Evolutionary conservation across 2,797 vertebrate species (phyloP), one percentile per base, ranked within the genome.

Genomic region (Cirrhinus molitorella): DNA sequence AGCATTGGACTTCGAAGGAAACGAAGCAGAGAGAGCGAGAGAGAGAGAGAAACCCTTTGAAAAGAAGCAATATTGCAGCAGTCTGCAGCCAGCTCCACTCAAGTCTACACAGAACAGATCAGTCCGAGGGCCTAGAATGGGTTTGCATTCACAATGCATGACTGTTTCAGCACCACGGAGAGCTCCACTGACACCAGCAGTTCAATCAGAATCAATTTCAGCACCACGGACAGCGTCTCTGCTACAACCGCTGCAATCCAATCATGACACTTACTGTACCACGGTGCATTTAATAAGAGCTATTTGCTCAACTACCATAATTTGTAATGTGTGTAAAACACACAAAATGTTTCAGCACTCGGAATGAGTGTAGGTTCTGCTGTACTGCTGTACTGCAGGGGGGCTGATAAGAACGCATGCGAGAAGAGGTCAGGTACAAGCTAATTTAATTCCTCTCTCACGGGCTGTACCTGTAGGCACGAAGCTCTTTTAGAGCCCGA

Each of bases 41-140:
- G 57, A 74, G 57, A 74, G 70, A 74, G 65, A 82, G 74, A 76
- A 5, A 74, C 40, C 72, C 3, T 59, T 14, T 85, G 67, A 85
- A 85, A 80, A 72, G 70, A 76, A 87, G 73, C 37, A 23, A 53
- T 73, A 87, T 68, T 80, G 82, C 85, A 83, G 85, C 83, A 87
- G 81, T 83, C 49, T 83, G 76, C 79, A 79, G 85, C 25, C 21
- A 76, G 74, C 72, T 61, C 70, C 57, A 45, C 53, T 51, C 73
- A 61, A 45, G 45, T 81, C 40, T 37, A 79, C 49, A 75, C 45
- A 45, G 79, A 78, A 83, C 78, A 67, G 75, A 55, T 31, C 63
- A 79, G 79, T 84, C 79, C 43, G 74, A 45, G 79, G 73, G 17
- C 57, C 59, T 7, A 37, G 59, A 73, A 40, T 28, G 51, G n/a